Evolutionary conservation across 2,888 invertebrate genomes (phyloP).

Genomic region (Caenorhabditis doughertyi): DNA sequence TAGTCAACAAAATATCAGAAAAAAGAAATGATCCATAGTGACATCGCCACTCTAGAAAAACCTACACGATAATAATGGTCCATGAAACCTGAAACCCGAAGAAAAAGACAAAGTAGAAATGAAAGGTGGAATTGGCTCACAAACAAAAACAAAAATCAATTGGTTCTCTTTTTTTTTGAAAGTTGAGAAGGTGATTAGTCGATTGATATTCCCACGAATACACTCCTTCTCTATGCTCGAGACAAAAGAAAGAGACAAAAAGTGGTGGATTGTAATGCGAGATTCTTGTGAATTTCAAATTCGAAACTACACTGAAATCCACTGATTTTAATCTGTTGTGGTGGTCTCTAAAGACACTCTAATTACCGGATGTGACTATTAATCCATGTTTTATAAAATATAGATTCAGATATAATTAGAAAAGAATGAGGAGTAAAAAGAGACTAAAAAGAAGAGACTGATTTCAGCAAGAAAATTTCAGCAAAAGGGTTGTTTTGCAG

Average conservation of each 20-base stretch:
- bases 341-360: constrained; percentile 4
- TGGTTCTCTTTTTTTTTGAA: constrained; percentile 48
- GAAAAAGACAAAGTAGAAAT: constrained; percentile 1
- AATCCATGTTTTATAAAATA: background rate
- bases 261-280: constrained; percentile 31
- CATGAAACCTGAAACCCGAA: constrained; percentile 33
- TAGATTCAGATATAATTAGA: background rate
- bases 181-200: constrained; percentile 52
- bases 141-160: constrained; percentile 55
- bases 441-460: constrained; percentile 9
- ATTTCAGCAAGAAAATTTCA: constrained; percentile 18
- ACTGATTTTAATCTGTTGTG: constrained; percentile 5
- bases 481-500: constrained; percentile 43
- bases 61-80: constrained; percentile 8
- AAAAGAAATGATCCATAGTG: constrained; percentile 17
- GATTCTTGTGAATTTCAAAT: constrained; percentile 39
- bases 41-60: background rate
- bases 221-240: constrained; percentile 9
- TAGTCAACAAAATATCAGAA: background rate
- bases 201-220: constrained; percentile 58
- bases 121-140: background rate
- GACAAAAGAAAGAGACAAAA: background rate
- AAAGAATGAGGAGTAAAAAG: background rate
- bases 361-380: constrained; percentile 28
- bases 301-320: constrained; percentile 4